Evolutionary conservation across 2,113 vertebrate genomes (phyloP), one percentile per base, ranked within the genome.

Genomic region (Otolemur garnettii): DNA sequence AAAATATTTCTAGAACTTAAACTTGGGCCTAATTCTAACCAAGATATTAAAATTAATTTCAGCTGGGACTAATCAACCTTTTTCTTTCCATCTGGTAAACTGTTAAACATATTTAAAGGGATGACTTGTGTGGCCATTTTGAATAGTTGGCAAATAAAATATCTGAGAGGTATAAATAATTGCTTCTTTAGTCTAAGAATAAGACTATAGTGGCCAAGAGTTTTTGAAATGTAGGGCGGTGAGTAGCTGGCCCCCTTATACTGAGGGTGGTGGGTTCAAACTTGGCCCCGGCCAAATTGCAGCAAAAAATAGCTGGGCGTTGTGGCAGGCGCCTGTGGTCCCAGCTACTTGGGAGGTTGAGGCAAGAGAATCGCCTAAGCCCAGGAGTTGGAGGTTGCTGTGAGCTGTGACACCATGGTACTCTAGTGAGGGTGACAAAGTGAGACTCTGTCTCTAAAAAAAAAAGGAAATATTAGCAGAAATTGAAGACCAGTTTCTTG

Each of bases 141-240:
- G 55, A 78, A 88, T 4, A 91, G 24, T 57, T 89, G 38, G 57
- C 68, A 96, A 71, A 60, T 80, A 35, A 80, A 87, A 83, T 93
- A 50, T 74, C 42, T 96, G 57, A 82, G 87, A 88, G 72, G 68
- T 93, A n/a, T 84, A 82, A 95, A 78, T 91, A 93, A 91, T 90
- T 94, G 21, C 57, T 1, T 89, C 7, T 87, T 86, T 14, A 77
- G 22, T 45, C 89, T 87, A 81, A 87, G 50, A 90, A 60, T 79
- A 96, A 64, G 91, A 85, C 93, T 82, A 6, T 81, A 85, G n/a
- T 68, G 55, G n/a, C 17, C 45, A 75, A 72, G n/a, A 89, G 68
- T 74, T 83, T 95, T 97, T 24, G 22, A 86, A 87, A 90, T 53
- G 45, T 50, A 50, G 45, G 45, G 45, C 45, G 1, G 45, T 50